Percentiles rank a stretch among this genome's conserved stretches.
Evolutionary conservation across 2,797 vertebrate species (phyloP).

Genomic region (Catharus ustulatus): DNA sequence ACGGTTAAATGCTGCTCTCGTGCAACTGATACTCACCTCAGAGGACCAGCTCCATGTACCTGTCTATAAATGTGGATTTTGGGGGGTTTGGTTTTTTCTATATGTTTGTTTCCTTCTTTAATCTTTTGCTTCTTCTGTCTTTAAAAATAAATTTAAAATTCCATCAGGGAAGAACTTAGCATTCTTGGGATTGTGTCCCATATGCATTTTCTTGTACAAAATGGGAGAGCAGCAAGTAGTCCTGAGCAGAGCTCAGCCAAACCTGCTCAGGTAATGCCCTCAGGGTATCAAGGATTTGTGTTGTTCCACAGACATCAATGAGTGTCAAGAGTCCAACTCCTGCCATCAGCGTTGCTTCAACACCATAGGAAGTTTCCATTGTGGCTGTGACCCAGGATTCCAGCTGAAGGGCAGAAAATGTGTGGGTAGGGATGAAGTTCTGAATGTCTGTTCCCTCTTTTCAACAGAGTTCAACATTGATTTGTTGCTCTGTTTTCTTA

Average conservation of each 20-base stretch:
- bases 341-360: slow-evolving; percentile 95
- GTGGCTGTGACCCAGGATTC: slow-evolving; percentile 93
- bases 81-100: accelerated
- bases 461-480: background rate
- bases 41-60: background rate
- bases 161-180: background rate
- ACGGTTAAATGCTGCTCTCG: background rate
- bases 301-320: slow-evolving; percentile 87
- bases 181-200: background rate
- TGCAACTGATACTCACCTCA: too few relatives aligned
- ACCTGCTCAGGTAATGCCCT: background rate
- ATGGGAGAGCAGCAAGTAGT: background rate
- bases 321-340: slow-evolving; percentile 90
- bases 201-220: background rate
- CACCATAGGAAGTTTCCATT: slow-evolving; percentile 93
- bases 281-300: background rate
- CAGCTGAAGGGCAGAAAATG: slow-evolving; percentile 92
- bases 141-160: background rate
- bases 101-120: background rate
- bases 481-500: background rate
- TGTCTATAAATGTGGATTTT: background rate
- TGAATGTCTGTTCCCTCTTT: background rate
- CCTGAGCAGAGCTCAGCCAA: background rate
- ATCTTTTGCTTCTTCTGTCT: background rate
- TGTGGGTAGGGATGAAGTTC: slow-evolving; percentile 79